Evolutionary conservation across 1,140 invertebrate species (phyloP), one percentile per base, ranked within the genome.

Genomic region (Hylaeus anthracinus): DNA sequence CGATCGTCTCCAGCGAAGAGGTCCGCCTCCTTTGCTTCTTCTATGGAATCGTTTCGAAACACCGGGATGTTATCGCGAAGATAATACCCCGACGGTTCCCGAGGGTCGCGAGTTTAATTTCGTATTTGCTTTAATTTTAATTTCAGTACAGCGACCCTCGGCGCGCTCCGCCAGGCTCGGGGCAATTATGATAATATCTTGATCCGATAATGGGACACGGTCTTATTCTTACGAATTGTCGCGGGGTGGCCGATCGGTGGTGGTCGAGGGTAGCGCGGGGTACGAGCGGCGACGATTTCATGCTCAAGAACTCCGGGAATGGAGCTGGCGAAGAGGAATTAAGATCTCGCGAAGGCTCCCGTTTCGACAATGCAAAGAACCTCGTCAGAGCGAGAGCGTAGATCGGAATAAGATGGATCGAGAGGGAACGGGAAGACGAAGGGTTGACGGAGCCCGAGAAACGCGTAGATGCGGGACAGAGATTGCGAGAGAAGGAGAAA

Each of bases 131-230:
- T 86, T 73, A 82, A 86, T 86, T 82, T 85, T 86, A 82, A 85
- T 45, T 63, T 85, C 69, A 64, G 5, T 10, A 8, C 5, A 8
- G 45, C 45, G 5, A 48, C 26, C 26, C 26, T 14, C 45, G 12
- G 51, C 39, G n/a, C 48, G 79, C 39, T 43, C 66, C 67, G 37
- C 72, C 43, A n/a, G 82, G 72, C 71, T 73, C 61, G 60, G 43
- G 79, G 85, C 86, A 87, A 87, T 87, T 87, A 87, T 84, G 86
- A 87, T 87, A 87, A 87, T 87, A 86, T 84, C 86, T 86, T 86
- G 86, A 87, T 87, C 86, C 86, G 85, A 87, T 86, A 87, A 87
- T 87, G 85, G 84, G 84, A 85, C 85, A 79, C 85, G 84, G 74
- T 86, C 85, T 86, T 86, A 86, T 86, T 86, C 85, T 86, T 86